Evolutionary conservation across 2,113 vertebrate genomes (phyloP).

Genomic region (Willisornis vidua): DNA sequence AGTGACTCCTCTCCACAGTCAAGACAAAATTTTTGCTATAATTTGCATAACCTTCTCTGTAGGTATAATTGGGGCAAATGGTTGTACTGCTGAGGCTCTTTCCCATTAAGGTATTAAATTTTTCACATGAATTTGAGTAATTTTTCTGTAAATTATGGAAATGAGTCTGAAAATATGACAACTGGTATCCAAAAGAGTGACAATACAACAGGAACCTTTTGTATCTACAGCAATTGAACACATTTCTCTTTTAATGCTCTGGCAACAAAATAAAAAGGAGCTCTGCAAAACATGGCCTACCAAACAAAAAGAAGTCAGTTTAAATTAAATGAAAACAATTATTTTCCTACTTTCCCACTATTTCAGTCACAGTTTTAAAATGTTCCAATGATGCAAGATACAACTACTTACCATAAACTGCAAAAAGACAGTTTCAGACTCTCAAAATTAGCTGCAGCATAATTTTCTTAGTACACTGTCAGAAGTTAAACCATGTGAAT

Average conservation of each 20-base stretch:
- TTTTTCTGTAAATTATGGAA: neutral
- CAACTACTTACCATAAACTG: neutral
- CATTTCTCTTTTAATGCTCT: neutral
- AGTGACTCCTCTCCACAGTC: neutral
- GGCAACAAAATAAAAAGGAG: neutral
- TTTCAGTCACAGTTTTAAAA: neutral
- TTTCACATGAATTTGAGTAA: neutral
- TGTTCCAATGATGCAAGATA: neutral
- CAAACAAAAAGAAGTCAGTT: neutral
- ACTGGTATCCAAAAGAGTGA: neutral
- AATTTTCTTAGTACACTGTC: neutral
- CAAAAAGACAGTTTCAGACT: neutral
- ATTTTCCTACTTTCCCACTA: neutral
- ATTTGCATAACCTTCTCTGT: neutral
- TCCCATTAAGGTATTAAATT: neutral
- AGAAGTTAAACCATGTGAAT: neutral
- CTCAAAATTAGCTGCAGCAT: neutral
- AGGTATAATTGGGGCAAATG: neutral
- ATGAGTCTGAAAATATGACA: neutral
- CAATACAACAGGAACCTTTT: neutral
- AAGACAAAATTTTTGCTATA: neutral
- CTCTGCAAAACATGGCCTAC: neutral
- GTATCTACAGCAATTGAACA: neutral
- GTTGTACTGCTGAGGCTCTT: neutral
- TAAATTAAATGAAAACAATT: neutral